These are phyloP conservation scores for Sterna hirundo DNA, from an alignment of 2,113 vertebrate species.

Conservation along the genomic window DNA sequence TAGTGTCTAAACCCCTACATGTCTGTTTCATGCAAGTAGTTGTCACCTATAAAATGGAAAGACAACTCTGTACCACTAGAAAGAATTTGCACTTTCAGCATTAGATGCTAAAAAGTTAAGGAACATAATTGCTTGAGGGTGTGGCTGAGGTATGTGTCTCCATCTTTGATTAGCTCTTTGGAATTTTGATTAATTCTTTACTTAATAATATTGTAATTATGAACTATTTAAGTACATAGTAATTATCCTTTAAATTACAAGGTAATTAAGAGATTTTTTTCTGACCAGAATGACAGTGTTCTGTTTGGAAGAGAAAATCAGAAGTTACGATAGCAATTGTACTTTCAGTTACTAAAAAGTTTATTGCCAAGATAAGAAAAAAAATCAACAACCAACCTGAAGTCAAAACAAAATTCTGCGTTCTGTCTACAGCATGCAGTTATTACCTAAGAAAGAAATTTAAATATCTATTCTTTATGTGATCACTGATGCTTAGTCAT, in stretches of 20 bases:
- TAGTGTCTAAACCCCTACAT: neutral
- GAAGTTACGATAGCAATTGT: conserved; percentile 39
- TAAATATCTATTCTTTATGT: neutral
- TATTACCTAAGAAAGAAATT: neutral
- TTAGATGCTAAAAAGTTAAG: neutral
- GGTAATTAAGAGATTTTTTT: conserved; percentile 46
- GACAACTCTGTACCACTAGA: neutral
- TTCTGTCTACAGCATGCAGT: neutral
- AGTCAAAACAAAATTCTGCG: conserved; percentile 10
- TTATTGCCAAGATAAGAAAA: neutral
- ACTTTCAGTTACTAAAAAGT: conserved; percentile 1
- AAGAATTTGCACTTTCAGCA: conserved; percentile 14
- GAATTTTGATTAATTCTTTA: conserved; percentile 52
- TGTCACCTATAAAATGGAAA: neutral
- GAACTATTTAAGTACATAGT: conserved; percentile 36
- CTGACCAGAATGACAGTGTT: conserved; percentile 14
- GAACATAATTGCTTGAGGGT: neutral
- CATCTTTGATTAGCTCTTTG: conserved; percentile 13
- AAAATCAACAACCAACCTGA: neutral
- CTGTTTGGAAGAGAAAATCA: conserved; percentile 38
- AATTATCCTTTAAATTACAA: conserved; percentile 63
- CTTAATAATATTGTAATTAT: conserved; percentile 62
- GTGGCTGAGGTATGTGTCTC: neutral
- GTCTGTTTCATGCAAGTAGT: neutral
- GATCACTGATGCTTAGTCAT: neutral